Base-by-base conservation (phyloP, 2,888 invertebrate genomes). In the Stratiomys singularior region DNA sequence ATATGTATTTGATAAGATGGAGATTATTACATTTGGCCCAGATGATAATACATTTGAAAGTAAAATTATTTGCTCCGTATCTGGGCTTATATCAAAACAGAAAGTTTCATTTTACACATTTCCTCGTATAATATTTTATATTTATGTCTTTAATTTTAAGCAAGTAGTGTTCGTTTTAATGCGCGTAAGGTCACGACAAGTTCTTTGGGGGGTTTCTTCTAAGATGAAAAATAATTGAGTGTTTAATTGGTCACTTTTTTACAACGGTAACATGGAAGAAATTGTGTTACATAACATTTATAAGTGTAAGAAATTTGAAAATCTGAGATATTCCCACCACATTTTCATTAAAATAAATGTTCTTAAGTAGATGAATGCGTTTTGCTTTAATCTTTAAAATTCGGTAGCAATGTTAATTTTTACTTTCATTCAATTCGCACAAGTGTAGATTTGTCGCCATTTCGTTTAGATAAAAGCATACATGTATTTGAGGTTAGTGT, bases 291-390 rank as follows among this genome's bases (percentile, higher is more conserved):
- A 30, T 23, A 30, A 56, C 21, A 18, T 58, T 21, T 23, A 37
- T 21, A 72, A 28, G 47, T 28, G 23, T 28, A 30, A 30, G 37
- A 11, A 58, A 18, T 23, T 37, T 58, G 37, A 21, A 30, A 46
- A 74, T 74, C 60, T 74, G 60, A 74, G 52, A 60, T 74, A 60
- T 74, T 74, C 74, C 74, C 74, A 72, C 72, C 72, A 74, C 74
- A 52, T 28, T 60, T 60, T 74, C 23, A 60, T 60, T 21, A 60
- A 72, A 74, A 74, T 60, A 60, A 60, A 60, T 21, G 60, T 23
- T 25, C 18, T 23, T 60, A 21, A 60, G 25, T 25, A 1, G 76
- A 77, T 4, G 4, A 13, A 37, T 37, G 37, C n/a, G n/a, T n/a
- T n/a, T n/a, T n/a, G 37, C 37, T 37, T 9, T 37, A 5, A 37